These are phyloP conservation scores for Trichosurus vulpecula DNA, from an alignment of 2,797 vertebrate species.

Conservation along the genomic window DNA sequence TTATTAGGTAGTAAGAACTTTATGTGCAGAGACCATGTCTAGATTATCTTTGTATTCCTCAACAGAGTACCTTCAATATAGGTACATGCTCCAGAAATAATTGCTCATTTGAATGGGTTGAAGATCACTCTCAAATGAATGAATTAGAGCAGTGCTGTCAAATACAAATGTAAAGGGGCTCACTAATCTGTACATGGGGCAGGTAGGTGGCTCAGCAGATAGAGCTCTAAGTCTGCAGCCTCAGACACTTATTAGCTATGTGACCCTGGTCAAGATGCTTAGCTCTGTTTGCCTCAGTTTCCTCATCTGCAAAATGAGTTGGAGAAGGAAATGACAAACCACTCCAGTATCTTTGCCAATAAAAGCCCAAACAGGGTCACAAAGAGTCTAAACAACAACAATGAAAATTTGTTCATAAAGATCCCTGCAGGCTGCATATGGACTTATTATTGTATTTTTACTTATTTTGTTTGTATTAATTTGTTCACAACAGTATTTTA, in stretches of 20 bases:
- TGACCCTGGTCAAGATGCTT: not conserved
- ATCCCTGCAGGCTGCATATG: not conserved
- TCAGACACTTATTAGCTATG: not conserved
- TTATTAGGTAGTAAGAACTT: conserved; percentile 32
- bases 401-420: not conserved
- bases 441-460: not conserved
- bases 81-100: not conserved
- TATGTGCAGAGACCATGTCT: not conserved
- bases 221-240: not conserved
- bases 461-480: not conserved
- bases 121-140: not conserved
- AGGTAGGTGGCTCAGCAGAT: not conserved
- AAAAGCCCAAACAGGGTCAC: not conserved
- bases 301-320: not conserved
- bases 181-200: not conserved
- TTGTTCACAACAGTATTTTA: not conserved
- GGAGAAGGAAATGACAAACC: not conserved
- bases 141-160: not conserved
- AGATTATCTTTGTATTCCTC: not conserved
- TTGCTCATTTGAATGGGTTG: not conserved
- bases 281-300: not conserved
- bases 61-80: not conserved
- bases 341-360: not conserved
- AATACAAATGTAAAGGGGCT: not conserved
- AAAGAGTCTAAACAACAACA: not conserved